Evolutionary conservation across 53 echinoderm and acorn worm species (phyloP), one percentile per base, ranked within the genome.

Genomic region (Luidia sarsii): DNA sequence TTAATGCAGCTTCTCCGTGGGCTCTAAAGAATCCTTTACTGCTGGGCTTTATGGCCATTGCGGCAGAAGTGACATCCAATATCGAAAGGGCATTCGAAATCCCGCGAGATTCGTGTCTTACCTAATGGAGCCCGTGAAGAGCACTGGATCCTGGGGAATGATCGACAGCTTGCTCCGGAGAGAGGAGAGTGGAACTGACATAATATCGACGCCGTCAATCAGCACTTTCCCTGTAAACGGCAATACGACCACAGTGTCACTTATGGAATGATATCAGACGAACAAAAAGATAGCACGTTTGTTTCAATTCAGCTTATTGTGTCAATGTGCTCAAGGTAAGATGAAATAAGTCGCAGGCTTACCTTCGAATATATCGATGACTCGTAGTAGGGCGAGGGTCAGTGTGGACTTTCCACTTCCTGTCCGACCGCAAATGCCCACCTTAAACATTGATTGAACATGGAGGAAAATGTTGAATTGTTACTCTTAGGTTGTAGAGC

Each of bases 91-190:
- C 7, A 7, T 9, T 45, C 7, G 14, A 45, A 9, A 14, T 14
- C 46, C 7, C 14, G 46, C 14, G 14, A 45, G 14, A 45, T 9
- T n/a, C n/a, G n/a, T n/a, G n/a, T n/a, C 7, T 52, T 56, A 94
- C 91, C 94, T 85, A 18, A 94, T 87, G 25, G 94, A 87, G 13
- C 94, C 94, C n/a, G 94, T 91, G 60, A 94, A 94, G 41, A 94
- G 66, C n/a, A 94, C 91, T 1, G 94, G 94, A 35, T 94, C 94
- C 48, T 94, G 94, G 1, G 94, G 94, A 16, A 94, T 94, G 21
- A 94, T 94, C 24, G 94, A 84, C 35, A 94, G 59, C 52, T 88
- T 71, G 36, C 75, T 75, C 5, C 94, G 70, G 9, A 94, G 69
- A 39, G 80, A 71, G 20, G 38, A 80, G 39, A 94, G 51, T 4